Base-by-base conservation (phyloP, 2,888 invertebrate species). In the Digitonthophagus gazella region DNA sequence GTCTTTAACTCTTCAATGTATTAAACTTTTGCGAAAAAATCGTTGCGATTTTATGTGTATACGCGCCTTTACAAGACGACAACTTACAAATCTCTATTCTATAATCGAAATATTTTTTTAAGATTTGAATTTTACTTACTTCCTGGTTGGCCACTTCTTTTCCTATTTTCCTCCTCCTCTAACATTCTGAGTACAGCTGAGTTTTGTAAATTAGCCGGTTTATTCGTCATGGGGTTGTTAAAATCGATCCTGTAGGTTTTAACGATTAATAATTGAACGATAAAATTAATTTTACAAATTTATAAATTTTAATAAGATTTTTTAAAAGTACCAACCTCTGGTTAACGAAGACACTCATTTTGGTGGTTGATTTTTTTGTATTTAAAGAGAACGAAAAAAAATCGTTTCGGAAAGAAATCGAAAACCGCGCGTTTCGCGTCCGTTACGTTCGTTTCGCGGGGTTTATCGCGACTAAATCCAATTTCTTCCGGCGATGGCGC, bases 111-210 rank as follows among this genome's bases (percentile, higher is more conserved):
- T 63, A 5, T 44, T 18, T 61, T 18, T 61, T 14, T 61, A 16
- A 15, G 20, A 5, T 16, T 5, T n/a, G 64, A 14, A 11, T 61
- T 16, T 16, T 64, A 71, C 87, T 87, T 80, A 90, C 91, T 88
- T 79, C 84, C 83, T 76, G 87, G 87, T 80, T 86, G 85, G 77
- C 88, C 89, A 78, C 85, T 86, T 75, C 88, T 85, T 80, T 88
- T 89, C 76, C 89, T 86, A 75, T 86, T 84, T 81, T 93, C 93
- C 81, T 94, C 93, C 81, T 94, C 94, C 80, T 93, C 93, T 71
- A 94, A 86, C 90, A 94, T 93, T 73, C 91, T 88, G 75, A 94
- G 85, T 67, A 94, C 94, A 64, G 93, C 93, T 64, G 94, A 94
- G 83, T 93, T 93, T 78, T 93, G 92, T 78, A 94, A 86, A 83